Evolutionary conservation across 2,797 vertebrate genomes (phyloP), one percentile per base, ranked within the genome.

Genomic region (Kryptopterus vitreolus): DNA sequence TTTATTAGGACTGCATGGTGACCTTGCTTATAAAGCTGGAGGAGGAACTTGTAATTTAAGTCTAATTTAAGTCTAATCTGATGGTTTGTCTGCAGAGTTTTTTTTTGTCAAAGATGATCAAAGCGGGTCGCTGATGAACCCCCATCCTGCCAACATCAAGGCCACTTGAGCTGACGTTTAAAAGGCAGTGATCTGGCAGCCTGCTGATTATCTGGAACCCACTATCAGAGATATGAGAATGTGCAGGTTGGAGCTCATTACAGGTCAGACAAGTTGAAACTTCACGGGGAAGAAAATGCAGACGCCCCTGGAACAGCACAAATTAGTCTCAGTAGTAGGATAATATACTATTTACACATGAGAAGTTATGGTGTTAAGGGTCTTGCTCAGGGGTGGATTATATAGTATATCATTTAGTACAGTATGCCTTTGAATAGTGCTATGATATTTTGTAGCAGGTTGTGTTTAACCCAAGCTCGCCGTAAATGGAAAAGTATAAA

Each of bases 51-150:
- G n/a, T n/a, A n/a, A n/a, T n/a, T n/a, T n/a, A n/a, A n/a, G n/a
- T n/a, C n/a, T n/a, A n/a, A n/a, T n/a, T n/a, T n/a, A n/a, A n/a
- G n/a, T 38, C 35, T 38, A 38, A 38, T 38, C 35, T 38, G 7
- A 38, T 3, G 35, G 7, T 38, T 7, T 43, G 38, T 43, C 38
- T 6, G 8, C 7, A 10, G 38, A n/a, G n/a, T n/a, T n/a, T 3
- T 57, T 57, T 55, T 11, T 73, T 22, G 31, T 2, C n/a, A n/a
- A n/a, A n/a, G n/a, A n/a, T 58, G 71, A 73, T 35, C 71, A 73
- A 58, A 73, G 12, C 3, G 2, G 8, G 20, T 55, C 70, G 15
- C 29, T 72, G 29, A 72, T 55, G 24, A 24, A 43, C 22, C n/a
- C 2, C n/a, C 9, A n/a, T 22, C 6, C 13, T 13, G 4, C 38